Conservation (phyloP, 1,140 invertebrate species). For the Phortica variegata region DNA sequence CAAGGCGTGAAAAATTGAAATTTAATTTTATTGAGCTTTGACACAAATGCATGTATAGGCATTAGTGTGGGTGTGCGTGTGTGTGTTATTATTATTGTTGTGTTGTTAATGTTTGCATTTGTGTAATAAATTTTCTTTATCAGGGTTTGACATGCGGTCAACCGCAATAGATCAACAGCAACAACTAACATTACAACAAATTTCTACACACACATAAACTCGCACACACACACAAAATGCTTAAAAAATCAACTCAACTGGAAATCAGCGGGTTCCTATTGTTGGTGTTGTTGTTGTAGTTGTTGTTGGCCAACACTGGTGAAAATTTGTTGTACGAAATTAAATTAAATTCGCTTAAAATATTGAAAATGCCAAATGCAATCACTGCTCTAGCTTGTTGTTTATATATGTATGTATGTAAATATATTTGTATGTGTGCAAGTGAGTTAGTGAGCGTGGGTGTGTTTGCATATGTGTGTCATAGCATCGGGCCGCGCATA, state of each 20-base stretch:
- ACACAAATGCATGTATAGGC: background rate
- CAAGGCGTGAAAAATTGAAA: too few relatives aligned
- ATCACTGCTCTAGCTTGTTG: background rate
- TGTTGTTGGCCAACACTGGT: background rate
- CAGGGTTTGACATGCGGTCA: constrained; percentile 30
- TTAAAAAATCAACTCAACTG: background rate
- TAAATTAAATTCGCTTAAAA: constrained; percentile 54
- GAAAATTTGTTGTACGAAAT: constrained; percentile 25
- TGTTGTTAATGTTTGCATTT: too few relatives aligned
- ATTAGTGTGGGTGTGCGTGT: background rate
- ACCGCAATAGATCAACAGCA: constrained; percentile 30
- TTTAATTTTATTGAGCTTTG: too few relatives aligned
- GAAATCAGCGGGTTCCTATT: background rate
- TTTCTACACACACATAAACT: background rate
- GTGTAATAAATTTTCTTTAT: constrained; percentile 12
- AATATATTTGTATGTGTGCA: constrained; percentile 7
- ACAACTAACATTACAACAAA: too few relatives aligned
- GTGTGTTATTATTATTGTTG: too few relatives aligned
- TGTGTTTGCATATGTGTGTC: background rate
- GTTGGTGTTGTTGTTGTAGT: background rate
- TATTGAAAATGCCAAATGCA: constrained; percentile 22
- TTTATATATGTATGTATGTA: constrained; percentile 2
- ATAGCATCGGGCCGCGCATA: too few relatives aligned
- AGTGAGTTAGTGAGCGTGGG: background rate
- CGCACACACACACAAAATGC: background rate